These are phyloP conservation scores for Apoda limacodes DNA, from an alignment of 2,888 invertebrate species.

Conservation along the genomic window DNA sequence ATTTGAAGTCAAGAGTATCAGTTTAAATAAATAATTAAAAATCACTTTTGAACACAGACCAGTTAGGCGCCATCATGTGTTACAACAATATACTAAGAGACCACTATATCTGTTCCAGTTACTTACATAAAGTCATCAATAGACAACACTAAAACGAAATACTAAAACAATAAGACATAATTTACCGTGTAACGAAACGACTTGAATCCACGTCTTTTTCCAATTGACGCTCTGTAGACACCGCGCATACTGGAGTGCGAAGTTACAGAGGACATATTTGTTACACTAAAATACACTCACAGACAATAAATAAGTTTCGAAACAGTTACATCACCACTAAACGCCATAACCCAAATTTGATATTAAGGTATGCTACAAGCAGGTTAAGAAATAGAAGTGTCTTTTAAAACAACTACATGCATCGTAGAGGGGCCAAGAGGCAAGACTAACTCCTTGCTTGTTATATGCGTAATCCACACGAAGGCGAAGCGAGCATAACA, in stretches of 20 bases:
- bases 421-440: conserved; percentile 30
- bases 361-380: conserved; percentile 9
- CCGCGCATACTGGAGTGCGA: conserved; percentile 61
- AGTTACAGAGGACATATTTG: conserved; percentile 61
- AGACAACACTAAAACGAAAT: no score
- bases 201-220: conserved; percentile 59
- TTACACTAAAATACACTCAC: conserved; percentile 22
- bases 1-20: no score
- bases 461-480: conserved; percentile 24
- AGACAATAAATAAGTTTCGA: conserved; percentile 16
- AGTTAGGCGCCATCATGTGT: no score
- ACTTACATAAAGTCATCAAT: no score
- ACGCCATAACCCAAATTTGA: conserved; percentile 17
- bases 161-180: no score
- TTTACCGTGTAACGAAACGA: conserved; percentile 64
- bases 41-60: no score
- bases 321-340: conserved; percentile 22
- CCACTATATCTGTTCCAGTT: no score
- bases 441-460: conserved; percentile 25
- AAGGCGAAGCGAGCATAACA: conserved; percentile 62
- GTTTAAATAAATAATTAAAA: no score
- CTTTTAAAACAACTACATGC: no score
- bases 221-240: conserved; percentile 59
- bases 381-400: no score
- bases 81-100: no score